Conservation (phyloP, 2,888 invertebrate genomes). For the Polia nebulosa region DNA sequence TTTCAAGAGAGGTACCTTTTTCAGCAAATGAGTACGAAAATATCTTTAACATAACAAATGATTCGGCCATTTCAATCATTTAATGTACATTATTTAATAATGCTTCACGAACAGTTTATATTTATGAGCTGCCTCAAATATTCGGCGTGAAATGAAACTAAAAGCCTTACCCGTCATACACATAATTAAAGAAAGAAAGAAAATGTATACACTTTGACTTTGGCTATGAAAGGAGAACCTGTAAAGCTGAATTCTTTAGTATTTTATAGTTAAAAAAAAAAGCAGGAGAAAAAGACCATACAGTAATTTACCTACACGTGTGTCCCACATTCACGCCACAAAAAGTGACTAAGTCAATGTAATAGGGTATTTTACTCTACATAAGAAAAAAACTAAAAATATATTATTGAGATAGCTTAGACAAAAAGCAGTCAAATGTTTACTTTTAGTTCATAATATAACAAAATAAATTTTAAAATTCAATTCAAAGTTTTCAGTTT, state of each 20-base stretch:
- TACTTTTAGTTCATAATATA: too few species aligned
- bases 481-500: too few species aligned
- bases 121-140: constrained; percentile 15
- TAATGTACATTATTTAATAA: constrained; percentile 41
- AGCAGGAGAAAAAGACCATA: background rate
- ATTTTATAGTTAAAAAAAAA: background rate
- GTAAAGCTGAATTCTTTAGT: background rate
- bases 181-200: constrained; percentile 12
- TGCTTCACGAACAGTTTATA: constrained; percentile 27
- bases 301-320: background rate
- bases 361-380: too few species aligned
- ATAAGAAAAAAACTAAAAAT: too few species aligned
- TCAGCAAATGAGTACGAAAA: constrained; percentile 17
- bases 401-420: too few species aligned
- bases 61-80: constrained; percentile 37
- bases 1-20: constrained; percentile 31
- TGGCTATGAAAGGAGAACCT: background rate
- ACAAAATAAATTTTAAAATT: too few species aligned
- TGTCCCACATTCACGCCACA: background rate
- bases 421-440: too few species aligned
- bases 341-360: background rate
- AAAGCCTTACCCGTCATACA: constrained; percentile 3
- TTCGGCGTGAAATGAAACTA: constrained; percentile 5
- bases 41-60: constrained; percentile 24
- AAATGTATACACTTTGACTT: constrained; percentile 8